phyloP scores from a whole-genome alignment of 2,113 vertebrate genomes.

The Brachypteracias leptosomus region DNA sequence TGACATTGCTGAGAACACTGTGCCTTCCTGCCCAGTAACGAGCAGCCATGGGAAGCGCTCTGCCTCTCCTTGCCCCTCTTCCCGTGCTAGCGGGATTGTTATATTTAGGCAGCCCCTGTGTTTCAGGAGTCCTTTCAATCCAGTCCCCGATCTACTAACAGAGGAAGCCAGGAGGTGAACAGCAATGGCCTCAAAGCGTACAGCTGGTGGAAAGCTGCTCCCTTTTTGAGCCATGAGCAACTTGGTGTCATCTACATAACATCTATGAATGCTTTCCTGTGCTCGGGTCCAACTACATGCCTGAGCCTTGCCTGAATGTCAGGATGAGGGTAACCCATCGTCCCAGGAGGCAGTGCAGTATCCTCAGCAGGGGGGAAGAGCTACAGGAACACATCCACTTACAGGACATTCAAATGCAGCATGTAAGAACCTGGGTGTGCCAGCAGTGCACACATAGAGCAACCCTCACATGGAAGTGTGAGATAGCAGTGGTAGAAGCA shows the following conservation, averaged over 20 bases:
- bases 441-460: rapidly evolving
- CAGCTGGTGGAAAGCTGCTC: neutral
- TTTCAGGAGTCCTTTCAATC: neutral
- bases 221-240: neutral
- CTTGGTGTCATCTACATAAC: neutral
- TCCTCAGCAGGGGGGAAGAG: neutral
- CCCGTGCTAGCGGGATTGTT: rapidly evolving
- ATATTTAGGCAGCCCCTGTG: neutral
- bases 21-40: rapidly evolving
- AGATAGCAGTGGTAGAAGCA: neutral
- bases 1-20: neutral
- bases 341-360: neutral
- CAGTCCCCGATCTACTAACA: neutral
- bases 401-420: neutral
- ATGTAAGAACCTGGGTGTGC: neutral
- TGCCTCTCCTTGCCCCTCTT: neutral
- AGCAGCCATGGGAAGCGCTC: neutral
- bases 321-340: neutral
- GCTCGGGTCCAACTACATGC: rapidly evolving
- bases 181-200: neutral
- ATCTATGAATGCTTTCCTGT: rapidly evolving
- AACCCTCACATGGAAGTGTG: neutral
- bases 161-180: neutral
- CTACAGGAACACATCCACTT: neutral
- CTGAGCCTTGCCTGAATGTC: neutral